Evolutionary conservation across 2,888 invertebrate species (phyloP).

Genomic region (Mythimna loreyi): DNA sequence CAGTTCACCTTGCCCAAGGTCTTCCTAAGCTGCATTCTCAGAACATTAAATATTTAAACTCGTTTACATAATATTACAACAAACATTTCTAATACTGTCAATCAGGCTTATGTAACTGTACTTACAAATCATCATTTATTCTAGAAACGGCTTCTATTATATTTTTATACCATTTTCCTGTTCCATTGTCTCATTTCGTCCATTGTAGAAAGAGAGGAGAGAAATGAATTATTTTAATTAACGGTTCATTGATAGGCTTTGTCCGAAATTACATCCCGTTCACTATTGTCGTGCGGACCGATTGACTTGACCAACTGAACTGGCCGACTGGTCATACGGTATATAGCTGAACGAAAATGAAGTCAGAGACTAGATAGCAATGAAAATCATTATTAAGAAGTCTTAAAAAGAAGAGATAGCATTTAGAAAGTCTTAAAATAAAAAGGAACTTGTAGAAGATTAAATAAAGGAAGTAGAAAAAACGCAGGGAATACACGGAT

Average conservation of each 20-base stretch:
- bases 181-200: constrained; percentile 44
- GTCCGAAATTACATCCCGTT: constrained; percentile 37
- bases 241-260: constrained; percentile 45
- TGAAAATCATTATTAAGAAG: background rate
- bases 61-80: constrained; percentile 16
- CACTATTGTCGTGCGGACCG: constrained; percentile 38
- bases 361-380: background rate
- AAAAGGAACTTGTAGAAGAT: background rate
- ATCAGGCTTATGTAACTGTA: constrained; percentile 34
- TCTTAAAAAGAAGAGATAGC: background rate
- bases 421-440: background rate
- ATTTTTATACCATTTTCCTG: constrained; percentile 57
- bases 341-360: background rate
- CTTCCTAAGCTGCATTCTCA: background rate
- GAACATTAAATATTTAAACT: background rate
- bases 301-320: constrained; percentile 34
- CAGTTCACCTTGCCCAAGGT: background rate
- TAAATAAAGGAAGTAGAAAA: background rate
- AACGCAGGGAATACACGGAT: background rate
- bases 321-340: constrained; percentile 9
- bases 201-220: constrained; percentile 32
- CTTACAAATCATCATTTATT: constrained; percentile 2
- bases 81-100: constrained; percentile 12
- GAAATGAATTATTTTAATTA: constrained; percentile 53
- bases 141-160: constrained; percentile 23